Percentiles rank a stretch among this genome's conserved stretches.
Conservation (phyloP, 1,140 invertebrate species). For the Drosophila pectinifera region DNA sequence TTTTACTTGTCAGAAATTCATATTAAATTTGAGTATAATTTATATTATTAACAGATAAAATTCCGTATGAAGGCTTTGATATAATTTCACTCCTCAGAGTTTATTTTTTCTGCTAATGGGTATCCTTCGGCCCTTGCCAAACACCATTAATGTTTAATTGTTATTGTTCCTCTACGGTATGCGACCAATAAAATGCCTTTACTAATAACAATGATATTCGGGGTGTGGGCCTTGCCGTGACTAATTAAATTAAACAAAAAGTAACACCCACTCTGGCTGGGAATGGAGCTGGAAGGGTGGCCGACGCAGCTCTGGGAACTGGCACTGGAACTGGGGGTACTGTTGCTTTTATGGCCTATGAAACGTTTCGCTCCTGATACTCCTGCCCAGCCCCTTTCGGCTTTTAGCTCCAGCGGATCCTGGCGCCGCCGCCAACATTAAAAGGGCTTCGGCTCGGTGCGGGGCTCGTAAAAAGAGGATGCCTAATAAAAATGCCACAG, state of each 20-base stretch:
- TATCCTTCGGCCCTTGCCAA: slow-evolving; percentile 10
- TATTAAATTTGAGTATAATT: no score
- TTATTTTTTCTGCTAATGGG: not conserved
- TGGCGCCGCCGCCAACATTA: slow-evolving; percentile 52
- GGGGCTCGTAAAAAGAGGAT: slow-evolving; percentile 67
- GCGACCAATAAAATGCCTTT: slow-evolving; percentile 56
- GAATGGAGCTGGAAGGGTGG: slow-evolving; percentile 16
- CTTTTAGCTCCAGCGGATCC: slow-evolving; percentile 20
- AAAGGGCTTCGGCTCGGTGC: slow-evolving; percentile 54
- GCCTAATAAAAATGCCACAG: slow-evolving; percentile 83
- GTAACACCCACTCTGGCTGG: slow-evolving; percentile 60
- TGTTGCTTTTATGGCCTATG: slow-evolving; percentile 75
- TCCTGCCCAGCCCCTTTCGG: slow-evolving; percentile 10
- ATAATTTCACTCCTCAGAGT: not conserved
- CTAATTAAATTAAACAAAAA: slow-evolving; percentile 81
- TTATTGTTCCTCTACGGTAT: slow-evolving; percentile 49
- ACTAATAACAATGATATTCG: slow-evolving; percentile 69
- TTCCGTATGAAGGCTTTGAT: no score
- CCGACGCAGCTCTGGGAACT: slow-evolving; percentile 7
- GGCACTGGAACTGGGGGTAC: slow-evolving; percentile 12
- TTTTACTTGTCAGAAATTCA: no score
- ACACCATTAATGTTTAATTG: slow-evolving; percentile 32
- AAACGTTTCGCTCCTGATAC: slow-evolving; percentile 37
- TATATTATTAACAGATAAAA: no score
- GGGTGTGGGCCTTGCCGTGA: slow-evolving; percentile 21